Conservation (phyloP, 1,140 invertebrate species). For the Drosophila baimaii region DNA sequence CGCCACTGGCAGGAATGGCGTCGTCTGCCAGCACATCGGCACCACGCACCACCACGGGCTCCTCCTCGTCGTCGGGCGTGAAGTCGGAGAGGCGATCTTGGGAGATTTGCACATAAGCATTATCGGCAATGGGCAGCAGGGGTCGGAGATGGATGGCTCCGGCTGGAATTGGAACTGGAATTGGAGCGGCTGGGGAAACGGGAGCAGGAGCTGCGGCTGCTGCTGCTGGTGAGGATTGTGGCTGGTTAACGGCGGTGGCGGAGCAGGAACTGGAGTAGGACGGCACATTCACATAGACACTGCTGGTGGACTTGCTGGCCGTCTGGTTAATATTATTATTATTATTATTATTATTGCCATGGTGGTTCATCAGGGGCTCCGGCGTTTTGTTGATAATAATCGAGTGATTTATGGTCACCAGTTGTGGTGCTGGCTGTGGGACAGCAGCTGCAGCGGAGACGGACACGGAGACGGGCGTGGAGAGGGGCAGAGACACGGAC, state of each 20-base stretch:
- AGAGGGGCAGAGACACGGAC: conserved; percentile 24
- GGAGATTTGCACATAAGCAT: conserved; percentile 82
- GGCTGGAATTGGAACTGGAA: conserved; percentile 17
- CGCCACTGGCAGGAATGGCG: conserved; percentile 22
- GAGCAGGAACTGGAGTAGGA: conserved; percentile 34
- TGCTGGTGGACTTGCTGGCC: conserved; percentile 51
- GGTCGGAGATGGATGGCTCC: conserved; percentile 49
- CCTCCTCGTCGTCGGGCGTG: conserved; percentile 82
- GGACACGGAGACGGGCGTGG: conserved; percentile 31
- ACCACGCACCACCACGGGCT: conserved; percentile 78
- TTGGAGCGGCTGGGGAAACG: conserved; percentile 14
- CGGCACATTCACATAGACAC: conserved; percentile 77
- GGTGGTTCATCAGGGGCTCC: conserved; percentile 59
- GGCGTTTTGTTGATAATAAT: conserved; percentile 83
- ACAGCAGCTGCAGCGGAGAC: conserved; percentile 11
- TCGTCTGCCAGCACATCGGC: conserved; percentile 63
- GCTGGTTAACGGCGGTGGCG: conserved; percentile 25
- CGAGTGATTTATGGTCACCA: conserved; percentile 83
- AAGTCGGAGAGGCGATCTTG: conserved; percentile 83
- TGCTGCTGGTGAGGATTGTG: conserved; percentile 17
- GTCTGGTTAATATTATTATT: conserved; percentile 24
- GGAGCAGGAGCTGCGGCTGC: conserved; percentile 6
- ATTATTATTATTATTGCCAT: conserved; percentile 34
- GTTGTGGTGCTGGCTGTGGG: conserved; percentile 36
- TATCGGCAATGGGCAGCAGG: conserved; percentile 82